phyloP scores from a whole-genome alignment of 2,888 invertebrate genomes.

The Spilarctia lutea region DNA sequence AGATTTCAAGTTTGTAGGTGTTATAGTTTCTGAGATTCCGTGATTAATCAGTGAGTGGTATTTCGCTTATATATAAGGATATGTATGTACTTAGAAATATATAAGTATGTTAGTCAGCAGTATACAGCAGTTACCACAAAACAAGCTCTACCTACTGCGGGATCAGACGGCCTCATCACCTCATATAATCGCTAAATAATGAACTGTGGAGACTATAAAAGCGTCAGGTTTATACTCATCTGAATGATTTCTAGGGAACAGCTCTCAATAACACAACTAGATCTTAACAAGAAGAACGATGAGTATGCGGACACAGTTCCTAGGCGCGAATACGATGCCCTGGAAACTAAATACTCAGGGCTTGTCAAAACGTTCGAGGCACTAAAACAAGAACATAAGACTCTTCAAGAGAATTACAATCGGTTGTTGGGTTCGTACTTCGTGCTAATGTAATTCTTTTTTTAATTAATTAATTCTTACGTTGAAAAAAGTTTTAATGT shows the following conservation, averaged over 20 bases:
- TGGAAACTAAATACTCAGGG: conserved; percentile 66
- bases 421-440: conserved; percentile 59
- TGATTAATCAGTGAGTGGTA: too few relatives aligned
- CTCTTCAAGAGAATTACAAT: conserved; percentile 63
- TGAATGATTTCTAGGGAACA: conserved; percentile 67
- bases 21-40: too few relatives aligned
- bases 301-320: conserved; percentile 81
- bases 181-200: too few relatives aligned
- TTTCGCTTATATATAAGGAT: too few relatives aligned
- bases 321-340: conserved; percentile 70
- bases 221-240: neutral
- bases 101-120: too few relatives aligned
- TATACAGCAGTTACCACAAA: too few relatives aligned
- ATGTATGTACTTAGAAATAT: too few relatives aligned
- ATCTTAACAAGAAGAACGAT: conserved; percentile 73
- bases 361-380: conserved; percentile 55
- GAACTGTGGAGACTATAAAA: too few relatives aligned
- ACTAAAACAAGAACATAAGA: conserved; percentile 57
- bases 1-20: too few relatives aligned
- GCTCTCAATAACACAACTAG: conserved; percentile 70
- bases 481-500: neutral
- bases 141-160: too few relatives aligned
- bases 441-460: neutral
- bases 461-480: neutral
- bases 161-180: too few relatives aligned